Evolutionary conservation across 92 coral and sea anemone species (phyloP).

Genomic region (Palythoa grandis): DNA sequence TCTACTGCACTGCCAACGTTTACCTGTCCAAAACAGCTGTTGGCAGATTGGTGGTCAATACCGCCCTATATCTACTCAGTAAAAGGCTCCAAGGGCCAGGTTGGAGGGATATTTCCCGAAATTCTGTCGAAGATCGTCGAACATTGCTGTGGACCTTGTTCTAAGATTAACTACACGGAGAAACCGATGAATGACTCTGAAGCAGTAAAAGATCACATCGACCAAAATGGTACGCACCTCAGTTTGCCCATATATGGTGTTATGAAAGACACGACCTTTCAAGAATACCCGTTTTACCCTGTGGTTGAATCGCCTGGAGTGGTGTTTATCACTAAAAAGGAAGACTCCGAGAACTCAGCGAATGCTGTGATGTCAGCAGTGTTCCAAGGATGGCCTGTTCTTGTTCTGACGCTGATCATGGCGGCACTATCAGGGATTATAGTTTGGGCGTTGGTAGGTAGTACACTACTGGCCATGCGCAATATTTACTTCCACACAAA

Average conservation of each 20-base stretch:
- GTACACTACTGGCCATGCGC: neutral
- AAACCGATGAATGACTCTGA: slow-evolving; percentile 91
- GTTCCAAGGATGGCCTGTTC: slow-evolving; percentile 99
- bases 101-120: slow-evolving; percentile 77
- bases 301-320: slow-evolving; percentile 99
- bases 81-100: slow-evolving; percentile 40
- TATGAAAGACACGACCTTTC: slow-evolving; percentile 92
- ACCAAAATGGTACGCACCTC: slow-evolving; percentile 74
- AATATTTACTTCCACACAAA: too few species aligned
- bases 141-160: slow-evolving; percentile 78
- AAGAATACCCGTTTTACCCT: slow-evolving; percentile 86
- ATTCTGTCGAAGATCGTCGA: slow-evolving; percentile 62
- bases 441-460: slow-evolving; percentile 95
- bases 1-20: neutral
- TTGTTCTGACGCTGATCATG: slow-evolving; percentile 92
- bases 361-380: slow-evolving; percentile 99
- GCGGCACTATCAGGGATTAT: slow-evolving; percentile 98
- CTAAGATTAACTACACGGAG: slow-evolving; percentile 73
- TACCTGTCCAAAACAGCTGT: slow-evolving; percentile 63
- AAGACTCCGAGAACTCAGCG: slow-evolving; percentile 94
- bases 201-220: slow-evolving; percentile 88
- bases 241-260: slow-evolving; percentile 97
- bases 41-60: slow-evolving; percentile 97
- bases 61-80: slow-evolving; percentile 90
- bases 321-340: slow-evolving; percentile 89